Evolutionary conservation across 2,888 invertebrate genomes (phyloP).

Genomic region (Athrips mouffetella): DNA sequence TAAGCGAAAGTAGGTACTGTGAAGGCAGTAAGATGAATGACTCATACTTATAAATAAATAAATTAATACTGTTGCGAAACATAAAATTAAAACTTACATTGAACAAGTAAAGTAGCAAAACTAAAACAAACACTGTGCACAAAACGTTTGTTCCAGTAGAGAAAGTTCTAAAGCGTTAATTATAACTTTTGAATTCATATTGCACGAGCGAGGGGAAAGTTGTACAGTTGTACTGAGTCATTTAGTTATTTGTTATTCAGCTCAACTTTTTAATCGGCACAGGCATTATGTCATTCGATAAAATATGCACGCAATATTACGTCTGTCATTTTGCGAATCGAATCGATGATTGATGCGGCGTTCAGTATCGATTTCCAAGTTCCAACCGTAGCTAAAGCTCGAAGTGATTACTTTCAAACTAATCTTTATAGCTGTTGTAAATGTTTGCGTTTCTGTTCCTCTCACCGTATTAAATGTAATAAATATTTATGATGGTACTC

Average conservation of each 20-base stretch:
- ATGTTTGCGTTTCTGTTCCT: background rate
- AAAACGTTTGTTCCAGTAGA: constrained; percentile 49
- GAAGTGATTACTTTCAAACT: constrained; percentile 8
- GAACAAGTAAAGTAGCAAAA: constrained; percentile 40
- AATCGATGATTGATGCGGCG: constrained; percentile 16
- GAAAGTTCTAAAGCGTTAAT: constrained; percentile 63
- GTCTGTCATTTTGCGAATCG: constrained; percentile 10
- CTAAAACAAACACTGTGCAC: constrained; percentile 41
- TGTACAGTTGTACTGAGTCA: too few species aligned
- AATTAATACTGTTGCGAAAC: background rate
- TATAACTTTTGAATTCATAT: constrained; percentile 54
- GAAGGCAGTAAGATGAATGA: constrained; percentile 4
- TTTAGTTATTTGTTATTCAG: constrained; percentile 44
- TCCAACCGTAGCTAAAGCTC: constrained; percentile 10
- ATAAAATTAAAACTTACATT: constrained; percentile 29
- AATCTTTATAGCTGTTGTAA: constrained; percentile 4
- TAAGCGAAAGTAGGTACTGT: too few species aligned
- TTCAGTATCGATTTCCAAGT: constrained; percentile 13
- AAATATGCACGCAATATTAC: constrained; percentile 10
- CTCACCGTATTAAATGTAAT: background rate
- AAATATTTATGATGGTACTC: background rate
- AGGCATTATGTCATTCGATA: constrained; percentile 33
- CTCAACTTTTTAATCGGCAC: constrained; percentile 31
- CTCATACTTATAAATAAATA: background rate
- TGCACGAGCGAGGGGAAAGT: constrained; percentile 40